phyloP scores from a whole-genome alignment of 2,113 vertebrate species.

The Merops nubicus region DNA sequence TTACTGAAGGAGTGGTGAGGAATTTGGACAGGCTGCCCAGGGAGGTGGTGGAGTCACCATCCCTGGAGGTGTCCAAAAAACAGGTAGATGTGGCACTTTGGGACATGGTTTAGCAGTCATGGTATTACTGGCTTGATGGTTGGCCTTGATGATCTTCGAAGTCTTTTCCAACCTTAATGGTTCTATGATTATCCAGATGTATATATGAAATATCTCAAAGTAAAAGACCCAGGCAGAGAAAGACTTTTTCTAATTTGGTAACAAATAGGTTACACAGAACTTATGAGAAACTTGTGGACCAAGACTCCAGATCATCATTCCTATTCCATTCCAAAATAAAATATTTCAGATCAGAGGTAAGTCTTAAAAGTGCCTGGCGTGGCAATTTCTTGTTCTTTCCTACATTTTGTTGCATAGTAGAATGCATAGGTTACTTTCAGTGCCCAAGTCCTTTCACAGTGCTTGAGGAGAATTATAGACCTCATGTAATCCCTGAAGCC shows the following conservation, averaged over 20 bases:
- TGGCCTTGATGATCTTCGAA: too few relatives aligned
- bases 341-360: not conserved
- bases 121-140: too few relatives aligned
- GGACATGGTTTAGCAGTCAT: too few relatives aligned
- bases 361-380: not conserved
- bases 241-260: not conserved
- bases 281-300: not conserved
- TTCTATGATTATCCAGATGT: not conserved
- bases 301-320: rapidly evolving
- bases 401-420: rapidly evolving
- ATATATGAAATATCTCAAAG: not conserved
- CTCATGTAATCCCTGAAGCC: not conserved
- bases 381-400: not conserved
- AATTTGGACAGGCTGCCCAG: too few relatives aligned
- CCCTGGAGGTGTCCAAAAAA: too few relatives aligned
- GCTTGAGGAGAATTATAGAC: not conserved
- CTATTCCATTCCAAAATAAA: not conserved
- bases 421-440: not conserved
- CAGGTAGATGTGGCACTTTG: too few relatives aligned
- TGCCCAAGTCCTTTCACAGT: not conserved
- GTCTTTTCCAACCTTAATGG: too few relatives aligned
- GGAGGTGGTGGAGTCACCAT: too few relatives aligned
- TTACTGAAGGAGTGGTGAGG: too few relatives aligned
- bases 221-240: not conserved
- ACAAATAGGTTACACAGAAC: not conserved